A percentile compares a stretch with the other conserved stretches of the same genome.
Conservation (phyloP, 2,113 vertebrate species). For the Loxodonta africana region DNA sequence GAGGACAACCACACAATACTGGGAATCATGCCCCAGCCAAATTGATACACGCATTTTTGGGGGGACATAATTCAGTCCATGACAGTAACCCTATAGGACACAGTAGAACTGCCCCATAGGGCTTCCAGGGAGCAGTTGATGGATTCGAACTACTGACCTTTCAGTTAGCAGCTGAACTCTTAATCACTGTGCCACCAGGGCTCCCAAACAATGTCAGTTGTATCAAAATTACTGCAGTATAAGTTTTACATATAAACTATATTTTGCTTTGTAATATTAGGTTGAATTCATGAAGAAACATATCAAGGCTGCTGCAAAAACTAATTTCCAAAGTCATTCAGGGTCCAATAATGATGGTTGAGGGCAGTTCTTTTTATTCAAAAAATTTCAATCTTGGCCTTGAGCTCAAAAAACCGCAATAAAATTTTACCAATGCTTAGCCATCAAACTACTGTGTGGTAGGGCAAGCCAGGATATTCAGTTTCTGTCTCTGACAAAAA, state of each 20-base stretch:
- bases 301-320: conserved; percentile 3
- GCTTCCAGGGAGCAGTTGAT: too few relatives aligned
- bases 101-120: too few relatives aligned
- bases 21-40: too few relatives aligned
- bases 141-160: too few relatives aligned
- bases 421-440: neutral
- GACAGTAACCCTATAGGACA: too few relatives aligned
- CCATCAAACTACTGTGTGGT: neutral
- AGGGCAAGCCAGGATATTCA: neutral
- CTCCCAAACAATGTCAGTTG: neutral
- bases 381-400: neutral
- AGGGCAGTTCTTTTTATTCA: neutral
- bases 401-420: neutral
- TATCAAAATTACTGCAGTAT: neutral
- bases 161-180: too few relatives aligned
- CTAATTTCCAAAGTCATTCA: conserved; percentile 21
- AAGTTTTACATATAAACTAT: conserved; percentile 6
- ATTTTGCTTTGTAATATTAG: conserved; percentile 29
- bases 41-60: too few relatives aligned
- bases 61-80: too few relatives aligned
- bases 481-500: neutral
- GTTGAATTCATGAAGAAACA: conserved; percentile 45
- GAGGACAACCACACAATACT: too few relatives aligned
- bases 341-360: neutral
- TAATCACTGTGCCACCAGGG: too few relatives aligned